These are phyloP conservation scores for Archilochus colubris DNA, from an alignment of 2,113 vertebrate species.

Conservation along the genomic window DNA sequence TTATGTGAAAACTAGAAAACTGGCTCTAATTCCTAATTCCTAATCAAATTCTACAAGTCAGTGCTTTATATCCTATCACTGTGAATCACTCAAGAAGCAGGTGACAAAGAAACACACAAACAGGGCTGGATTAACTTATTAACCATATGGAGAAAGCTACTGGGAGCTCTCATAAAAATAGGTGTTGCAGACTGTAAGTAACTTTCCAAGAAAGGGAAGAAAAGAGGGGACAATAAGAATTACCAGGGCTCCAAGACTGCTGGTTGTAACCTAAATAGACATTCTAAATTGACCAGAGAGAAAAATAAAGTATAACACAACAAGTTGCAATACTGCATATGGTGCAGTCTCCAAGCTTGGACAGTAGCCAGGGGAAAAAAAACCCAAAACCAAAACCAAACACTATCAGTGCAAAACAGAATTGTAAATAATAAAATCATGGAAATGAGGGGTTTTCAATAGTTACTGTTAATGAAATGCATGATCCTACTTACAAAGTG, in stretches of 20 bases:
- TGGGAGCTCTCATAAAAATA: background rate
- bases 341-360: background rate
- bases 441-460: background rate
- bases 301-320: background rate
- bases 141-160: background rate
- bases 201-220: background rate
- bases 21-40: background rate
- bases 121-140: background rate
- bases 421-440: background rate
- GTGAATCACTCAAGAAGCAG: background rate
- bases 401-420: background rate
- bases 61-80: background rate
- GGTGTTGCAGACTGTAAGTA: background rate
- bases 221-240: background rate
- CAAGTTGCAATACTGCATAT: background rate
- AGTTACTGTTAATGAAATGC: background rate
- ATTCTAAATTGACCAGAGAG: background rate
- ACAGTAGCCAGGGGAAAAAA: background rate
- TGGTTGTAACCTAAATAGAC: background rate
- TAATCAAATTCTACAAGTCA: background rate
- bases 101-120: background rate
- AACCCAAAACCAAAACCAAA: background rate
- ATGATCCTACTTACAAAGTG: background rate
- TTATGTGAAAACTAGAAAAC: background rate
- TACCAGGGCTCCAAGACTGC: background rate